A percentile compares a stretch with the other conserved stretches of the same genome.
phyloP scores from a whole-genome alignment of 2,888 invertebrate genomes.

The Ectobius pallidus region DNA sequence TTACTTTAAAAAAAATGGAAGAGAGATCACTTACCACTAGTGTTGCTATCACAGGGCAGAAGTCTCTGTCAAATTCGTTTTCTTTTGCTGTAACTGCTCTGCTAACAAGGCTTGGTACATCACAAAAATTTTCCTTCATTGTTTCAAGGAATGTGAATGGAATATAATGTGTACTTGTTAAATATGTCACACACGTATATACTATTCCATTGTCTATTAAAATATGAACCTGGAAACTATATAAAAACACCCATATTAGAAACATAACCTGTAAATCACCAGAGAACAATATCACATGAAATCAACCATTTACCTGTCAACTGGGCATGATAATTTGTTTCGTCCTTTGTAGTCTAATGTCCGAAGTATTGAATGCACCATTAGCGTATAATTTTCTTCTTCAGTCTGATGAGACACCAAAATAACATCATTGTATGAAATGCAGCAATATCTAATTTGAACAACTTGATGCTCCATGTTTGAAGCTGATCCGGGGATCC shows the following conservation, averaged over 20 bases:
- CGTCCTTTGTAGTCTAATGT: background rate
- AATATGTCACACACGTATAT: conserved; percentile 26
- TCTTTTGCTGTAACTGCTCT: conserved; percentile 30
- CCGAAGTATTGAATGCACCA: conserved; percentile 21
- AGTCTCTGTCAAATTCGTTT: conserved; percentile 40
- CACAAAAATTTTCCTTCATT: conserved; percentile 32
- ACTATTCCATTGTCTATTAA: conserved; percentile 19
- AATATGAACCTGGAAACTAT: conserved; percentile 35
- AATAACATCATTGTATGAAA: conserved; percentile 23
- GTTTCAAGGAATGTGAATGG: conserved; percentile 37
- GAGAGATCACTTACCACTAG: conserved; percentile 39
- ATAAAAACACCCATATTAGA: background rate
- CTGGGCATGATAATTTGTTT: conserved; percentile 27
- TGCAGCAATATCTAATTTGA: conserved; percentile 32
- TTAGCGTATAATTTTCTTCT: conserved; percentile 30
- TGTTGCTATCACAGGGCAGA: conserved; percentile 35
- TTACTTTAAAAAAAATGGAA: no score
- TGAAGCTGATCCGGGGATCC: no score
- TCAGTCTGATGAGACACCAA: conserved; percentile 35
- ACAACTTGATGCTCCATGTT: background rate
- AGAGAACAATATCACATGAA: background rate
- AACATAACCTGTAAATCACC: background rate
- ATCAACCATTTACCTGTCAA: conserved; percentile 33
- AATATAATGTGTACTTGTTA: conserved; percentile 27
- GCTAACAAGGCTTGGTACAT: conserved; percentile 31